Evolutionary conservation across 2,888 invertebrate species (phyloP).

Genomic region (Plutella xylostella): DNA sequence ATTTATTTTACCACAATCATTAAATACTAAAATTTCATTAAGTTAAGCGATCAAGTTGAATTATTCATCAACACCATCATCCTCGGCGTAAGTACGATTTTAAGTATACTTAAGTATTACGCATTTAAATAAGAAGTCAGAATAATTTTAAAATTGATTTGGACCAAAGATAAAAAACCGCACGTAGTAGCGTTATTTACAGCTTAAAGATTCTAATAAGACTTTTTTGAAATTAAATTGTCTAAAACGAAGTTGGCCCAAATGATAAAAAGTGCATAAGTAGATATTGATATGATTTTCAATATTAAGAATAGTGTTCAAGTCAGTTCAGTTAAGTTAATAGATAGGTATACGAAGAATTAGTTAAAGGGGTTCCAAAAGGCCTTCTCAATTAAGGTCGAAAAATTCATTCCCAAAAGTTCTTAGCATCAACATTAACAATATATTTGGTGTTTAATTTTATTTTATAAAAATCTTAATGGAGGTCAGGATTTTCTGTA

Average conservation of each 20-base stretch:
- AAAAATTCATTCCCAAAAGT: slow-evolving; percentile 24
- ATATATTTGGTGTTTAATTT: slow-evolving; percentile 29
- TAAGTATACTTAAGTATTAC: too few species aligned
- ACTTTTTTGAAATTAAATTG: too few species aligned
- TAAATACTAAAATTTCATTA: too few species aligned
- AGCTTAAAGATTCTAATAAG: too few species aligned
- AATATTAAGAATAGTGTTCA: not conserved
- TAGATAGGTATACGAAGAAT: not conserved
- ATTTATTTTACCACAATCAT: not conserved
- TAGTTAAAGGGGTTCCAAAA: slow-evolving; percentile 30
- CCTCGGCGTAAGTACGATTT: too few species aligned
- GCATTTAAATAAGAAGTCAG: too few species aligned
- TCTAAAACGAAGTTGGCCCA: slow-evolving; percentile 15
- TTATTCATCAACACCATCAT: too few species aligned
- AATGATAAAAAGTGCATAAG: not conserved
- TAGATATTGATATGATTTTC: not conserved
- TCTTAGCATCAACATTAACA: slow-evolving; percentile 20
- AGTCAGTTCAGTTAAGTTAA: slow-evolving; percentile 6
- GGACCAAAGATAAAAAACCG: slow-evolving; percentile 33
- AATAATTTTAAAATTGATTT: too few species aligned
- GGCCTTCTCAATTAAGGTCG: slow-evolving; percentile 26
- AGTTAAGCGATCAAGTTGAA: too few species aligned
- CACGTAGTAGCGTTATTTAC: slow-evolving; percentile 37
- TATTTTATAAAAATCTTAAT: not conserved
- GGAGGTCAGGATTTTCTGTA: too few species aligned